phyloP scores from a whole-genome alignment of 2,797 vertebrate species.

The Otus scops region DNA sequence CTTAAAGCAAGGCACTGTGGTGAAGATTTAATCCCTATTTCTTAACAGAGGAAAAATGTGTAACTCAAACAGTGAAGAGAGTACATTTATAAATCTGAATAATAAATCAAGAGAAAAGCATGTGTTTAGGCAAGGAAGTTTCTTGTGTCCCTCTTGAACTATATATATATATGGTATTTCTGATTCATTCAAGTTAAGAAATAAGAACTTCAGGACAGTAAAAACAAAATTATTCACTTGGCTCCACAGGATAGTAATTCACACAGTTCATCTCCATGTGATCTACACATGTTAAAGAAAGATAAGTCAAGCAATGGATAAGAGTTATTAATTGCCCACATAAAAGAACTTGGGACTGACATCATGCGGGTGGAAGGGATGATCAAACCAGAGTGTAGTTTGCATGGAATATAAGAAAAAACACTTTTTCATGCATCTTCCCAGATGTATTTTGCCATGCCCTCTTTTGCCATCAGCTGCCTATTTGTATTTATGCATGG shows the following conservation, averaged over 20 bases:
- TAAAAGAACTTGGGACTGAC: conserved; percentile 11
- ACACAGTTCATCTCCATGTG: conserved; percentile 31
- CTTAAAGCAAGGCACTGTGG: background rate
- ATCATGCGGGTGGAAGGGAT: conserved; percentile 3
- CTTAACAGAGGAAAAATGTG: background rate
- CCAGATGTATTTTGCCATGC: background rate
- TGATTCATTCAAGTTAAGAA: background rate
- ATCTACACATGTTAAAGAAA: background rate
- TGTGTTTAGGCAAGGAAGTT: background rate
- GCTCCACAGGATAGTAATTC: background rate
- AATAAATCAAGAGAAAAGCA: conserved; percentile 9
- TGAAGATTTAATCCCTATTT: background rate
- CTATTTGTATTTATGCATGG: background rate
- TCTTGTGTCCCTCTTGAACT: background rate
- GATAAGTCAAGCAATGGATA: conserved; percentile 17
- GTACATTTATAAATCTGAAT: background rate
- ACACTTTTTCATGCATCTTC: background rate
- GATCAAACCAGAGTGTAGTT: background rate
- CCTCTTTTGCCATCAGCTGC: background rate
- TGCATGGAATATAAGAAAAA: background rate
- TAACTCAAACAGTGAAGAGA: background rate
- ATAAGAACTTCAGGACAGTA: background rate
- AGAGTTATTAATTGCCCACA: conserved; percentile 29
- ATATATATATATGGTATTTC: background rate
- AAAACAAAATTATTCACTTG: background rate